These are phyloP conservation scores for Radopholus similis DNA, from an alignment of 1,140 invertebrate genomes.

Conservation along the genomic window DNA sequence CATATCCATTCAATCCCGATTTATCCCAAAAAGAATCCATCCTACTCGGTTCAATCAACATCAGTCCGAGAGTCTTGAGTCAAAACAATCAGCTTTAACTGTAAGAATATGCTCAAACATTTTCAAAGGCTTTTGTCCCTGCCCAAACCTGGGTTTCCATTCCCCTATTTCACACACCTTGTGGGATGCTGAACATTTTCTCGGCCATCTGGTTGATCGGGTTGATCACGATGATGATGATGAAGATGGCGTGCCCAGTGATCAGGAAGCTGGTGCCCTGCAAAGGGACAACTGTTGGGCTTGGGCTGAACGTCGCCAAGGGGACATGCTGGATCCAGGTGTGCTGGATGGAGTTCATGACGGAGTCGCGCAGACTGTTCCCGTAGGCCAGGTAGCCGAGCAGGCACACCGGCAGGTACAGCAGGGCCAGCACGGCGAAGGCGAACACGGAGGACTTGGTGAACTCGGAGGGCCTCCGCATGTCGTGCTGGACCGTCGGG, in stretches of 20 bases:
- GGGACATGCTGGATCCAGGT: slow-evolving; percentile 53
- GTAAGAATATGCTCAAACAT: too few relatives aligned
- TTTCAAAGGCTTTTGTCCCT: too few relatives aligned
- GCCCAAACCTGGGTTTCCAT: too few relatives aligned
- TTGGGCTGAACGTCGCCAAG: background rate
- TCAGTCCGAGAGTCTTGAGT: too few relatives aligned
- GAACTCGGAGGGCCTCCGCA: slow-evolving; percentile 56
- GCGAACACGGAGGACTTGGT: slow-evolving; percentile 41
- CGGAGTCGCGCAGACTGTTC: slow-evolving; percentile 48
- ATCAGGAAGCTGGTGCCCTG: slow-evolving; percentile 42
- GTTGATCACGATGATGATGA: slow-evolving; percentile 57
- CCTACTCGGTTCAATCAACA: too few relatives aligned
- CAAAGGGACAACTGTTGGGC: background rate
- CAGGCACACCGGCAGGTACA: slow-evolving; percentile 47
- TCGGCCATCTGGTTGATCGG: slow-evolving; percentile 56
- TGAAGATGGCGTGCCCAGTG: slow-evolving; percentile 52
- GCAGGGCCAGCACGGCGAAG: slow-evolving; percentile 22
- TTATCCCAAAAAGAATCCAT: background rate
- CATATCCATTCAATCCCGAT: too few relatives aligned
- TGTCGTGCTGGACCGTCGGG: slow-evolving; percentile 41
- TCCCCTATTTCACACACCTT: too few relatives aligned
- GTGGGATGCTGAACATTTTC: slow-evolving; percentile 52
- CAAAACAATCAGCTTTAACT: too few relatives aligned
- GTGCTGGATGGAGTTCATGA: slow-evolving; percentile 53
- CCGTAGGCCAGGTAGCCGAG: slow-evolving; percentile 54